Base-by-base conservation (phyloP, 2,113 vertebrate species). In the Nibea coibor region DNA sequence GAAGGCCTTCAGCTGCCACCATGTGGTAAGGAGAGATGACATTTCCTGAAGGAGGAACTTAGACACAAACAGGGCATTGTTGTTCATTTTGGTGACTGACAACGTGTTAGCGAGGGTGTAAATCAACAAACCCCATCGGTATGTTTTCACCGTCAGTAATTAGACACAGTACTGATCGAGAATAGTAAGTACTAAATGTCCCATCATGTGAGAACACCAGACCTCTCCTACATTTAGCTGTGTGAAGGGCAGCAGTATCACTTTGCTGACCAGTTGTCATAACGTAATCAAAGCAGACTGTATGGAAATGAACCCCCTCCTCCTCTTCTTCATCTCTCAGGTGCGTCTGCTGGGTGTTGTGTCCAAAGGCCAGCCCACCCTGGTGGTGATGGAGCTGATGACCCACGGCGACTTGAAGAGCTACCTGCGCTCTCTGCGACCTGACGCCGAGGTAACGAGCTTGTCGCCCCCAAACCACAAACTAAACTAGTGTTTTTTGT, bases 341-440 rank as follows among this genome's bases (percentile, higher is more conserved):
- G 98, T 99, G 79, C 96, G 98, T 62, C 96, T 99, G 83, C 90
- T 99, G 11, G 98, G 98, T 0, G 98, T 99, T 59, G 98, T 99
- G 24, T 99, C 98, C 0, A 98, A 97, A 87, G 98, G 98, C 2
- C 98, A 99, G 56, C 98, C 98, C 0, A 98, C 98, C 0, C 91
- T 99, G 85, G 98, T 99, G 71, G 96, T 99, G 84, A 99, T 99
- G 98, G 98, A 99, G 92, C 80, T 99, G 74, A 99, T 99, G 98
- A 97, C 96, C 15, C 96, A 99, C 0, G 98, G 98, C 8, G 98
- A 99, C 78, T 84, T 99, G 81, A 99, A 99, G 85, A 99, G 97
- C 85, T 97, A 95, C 93, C 95, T 99, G 56, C 96, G 98, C 62
- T 97, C 96, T 2, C 91, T 99, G 74, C 92, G 98, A 10, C 98